Percentiles rank a stretch among this genome's conserved stretches.
phyloP scores from a whole-genome alignment of 2,113 vertebrate genomes.

The Gymnobelideus leadbeateri region DNA sequence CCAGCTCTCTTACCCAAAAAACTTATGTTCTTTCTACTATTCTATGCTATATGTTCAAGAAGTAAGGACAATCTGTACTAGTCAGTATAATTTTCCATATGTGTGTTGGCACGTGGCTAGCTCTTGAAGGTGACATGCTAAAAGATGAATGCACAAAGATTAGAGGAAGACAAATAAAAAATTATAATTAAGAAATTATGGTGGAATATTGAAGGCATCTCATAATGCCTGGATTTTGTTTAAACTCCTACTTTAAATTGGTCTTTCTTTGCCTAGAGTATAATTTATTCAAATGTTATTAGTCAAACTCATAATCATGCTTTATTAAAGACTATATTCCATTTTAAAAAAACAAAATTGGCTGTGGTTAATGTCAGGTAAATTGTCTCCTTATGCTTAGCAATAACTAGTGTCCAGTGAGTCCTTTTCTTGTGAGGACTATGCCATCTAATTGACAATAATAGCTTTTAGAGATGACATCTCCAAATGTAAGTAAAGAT shows the following conservation, averaged over 20 bases:
- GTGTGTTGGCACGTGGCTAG: background rate
- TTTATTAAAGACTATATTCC: background rate
- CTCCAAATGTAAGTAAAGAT: too few relatives aligned
- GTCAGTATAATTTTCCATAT: background rate
- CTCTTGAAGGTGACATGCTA: background rate
- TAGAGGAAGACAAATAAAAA: background rate
- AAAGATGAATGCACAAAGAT: background rate
- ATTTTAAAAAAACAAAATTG: background rate
- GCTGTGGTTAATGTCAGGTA: background rate
- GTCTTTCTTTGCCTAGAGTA: background rate
- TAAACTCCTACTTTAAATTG: background rate
- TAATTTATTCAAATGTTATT: too few relatives aligned
- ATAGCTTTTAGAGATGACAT: too few relatives aligned
- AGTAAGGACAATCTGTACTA: background rate
- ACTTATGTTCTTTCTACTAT: background rate
- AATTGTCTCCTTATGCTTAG: background rate
- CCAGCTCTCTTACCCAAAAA: background rate
- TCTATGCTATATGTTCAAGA: background rate
- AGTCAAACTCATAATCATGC: background rate
- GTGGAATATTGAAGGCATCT: background rate
- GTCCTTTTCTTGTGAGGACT: too few relatives aligned
- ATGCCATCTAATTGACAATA: too few relatives aligned
- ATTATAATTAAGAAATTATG: background rate
- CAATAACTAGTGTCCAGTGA: too few relatives aligned
- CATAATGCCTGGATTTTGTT: background rate